Percentiles rank a stretch among this genome's conserved stretches.
Evolutionary conservation across 1,140 invertebrate species (phyloP).

Genomic region (Ceratoteleas bidentatus): DNA sequence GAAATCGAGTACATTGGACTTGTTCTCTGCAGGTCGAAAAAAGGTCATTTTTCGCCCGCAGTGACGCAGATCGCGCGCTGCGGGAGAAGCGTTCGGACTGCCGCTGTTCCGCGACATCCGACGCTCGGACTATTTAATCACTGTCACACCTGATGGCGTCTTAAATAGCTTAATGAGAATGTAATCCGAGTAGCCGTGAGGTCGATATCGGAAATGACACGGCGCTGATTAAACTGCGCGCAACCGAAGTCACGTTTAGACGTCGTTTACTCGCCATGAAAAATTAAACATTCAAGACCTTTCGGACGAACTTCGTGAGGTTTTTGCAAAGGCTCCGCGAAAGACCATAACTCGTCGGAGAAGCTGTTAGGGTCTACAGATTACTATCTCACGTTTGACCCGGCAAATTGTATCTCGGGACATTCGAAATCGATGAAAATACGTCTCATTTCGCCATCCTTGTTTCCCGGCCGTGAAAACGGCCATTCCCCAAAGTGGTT

Average conservation of each 20-base stretch:
- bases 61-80: constrained; percentile 9
- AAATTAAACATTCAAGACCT: background rate
- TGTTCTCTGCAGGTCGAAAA: no score
- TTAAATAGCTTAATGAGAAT: constrained; percentile 54
- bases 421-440: background rate
- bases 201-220: constrained; percentile 38
- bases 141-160: constrained; percentile 34
- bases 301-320: background rate
- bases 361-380: no score
- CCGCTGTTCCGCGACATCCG: constrained; percentile 31
- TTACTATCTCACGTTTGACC: background rate
- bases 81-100: constrained; percentile 15
- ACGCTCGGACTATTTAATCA: constrained; percentile 31
- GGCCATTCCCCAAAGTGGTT: constrained; percentile 3
- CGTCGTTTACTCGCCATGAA: background rate
- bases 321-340: background rate
- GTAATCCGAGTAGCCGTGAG: constrained; percentile 23
- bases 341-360: no score
- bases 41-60: no score
- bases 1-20: no score
- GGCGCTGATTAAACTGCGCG: constrained; percentile 33
- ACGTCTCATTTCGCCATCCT: background rate
- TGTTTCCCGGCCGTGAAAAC: background rate
- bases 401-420: background rate
- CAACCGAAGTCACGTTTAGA: background rate